Conservation (phyloP, 2,797 vertebrate species). For the Acanthornis magna region DNA sequence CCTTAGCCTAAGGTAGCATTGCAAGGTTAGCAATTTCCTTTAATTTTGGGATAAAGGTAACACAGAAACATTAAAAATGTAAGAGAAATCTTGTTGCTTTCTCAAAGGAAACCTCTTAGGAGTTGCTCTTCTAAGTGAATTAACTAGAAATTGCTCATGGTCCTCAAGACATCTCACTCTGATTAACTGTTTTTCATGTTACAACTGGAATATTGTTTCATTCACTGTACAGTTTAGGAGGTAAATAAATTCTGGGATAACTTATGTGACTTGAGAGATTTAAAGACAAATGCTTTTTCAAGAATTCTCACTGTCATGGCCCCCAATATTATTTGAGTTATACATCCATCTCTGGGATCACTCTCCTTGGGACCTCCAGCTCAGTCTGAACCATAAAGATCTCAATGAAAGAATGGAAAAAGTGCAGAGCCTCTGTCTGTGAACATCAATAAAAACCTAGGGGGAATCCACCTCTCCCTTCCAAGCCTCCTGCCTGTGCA, state of each 20-base stretch:
- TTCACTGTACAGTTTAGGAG: background rate
- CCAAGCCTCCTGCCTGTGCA: background rate
- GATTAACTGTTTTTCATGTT: background rate
- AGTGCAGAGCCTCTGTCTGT: background rate
- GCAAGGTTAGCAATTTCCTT: background rate
- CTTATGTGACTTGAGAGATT: background rate
- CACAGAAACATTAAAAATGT: background rate
- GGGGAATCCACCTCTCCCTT: background rate
- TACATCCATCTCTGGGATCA: fast-evolving
- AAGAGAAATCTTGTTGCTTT: background rate
- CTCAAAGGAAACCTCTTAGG: background rate
- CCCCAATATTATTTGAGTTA: background rate
- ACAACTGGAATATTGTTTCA: background rate
- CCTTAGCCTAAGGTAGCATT: background rate
- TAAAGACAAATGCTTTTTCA: background rate
- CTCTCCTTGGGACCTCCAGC: background rate
- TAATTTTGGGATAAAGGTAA: background rate
- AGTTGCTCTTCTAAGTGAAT: background rate
- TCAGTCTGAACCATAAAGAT: background rate
- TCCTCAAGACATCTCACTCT: background rate
- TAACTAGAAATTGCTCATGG: background rate
- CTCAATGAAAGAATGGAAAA: background rate
- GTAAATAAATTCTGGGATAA: background rate
- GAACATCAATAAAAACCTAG: background rate
- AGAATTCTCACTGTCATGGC: background rate